Percentiles rank a stretch among this genome's conserved stretches.
These are phyloP conservation scores for Marisa cornuarietis DNA, from an alignment of 1,140 invertebrate genomes.

Conservation along the genomic window DNA sequence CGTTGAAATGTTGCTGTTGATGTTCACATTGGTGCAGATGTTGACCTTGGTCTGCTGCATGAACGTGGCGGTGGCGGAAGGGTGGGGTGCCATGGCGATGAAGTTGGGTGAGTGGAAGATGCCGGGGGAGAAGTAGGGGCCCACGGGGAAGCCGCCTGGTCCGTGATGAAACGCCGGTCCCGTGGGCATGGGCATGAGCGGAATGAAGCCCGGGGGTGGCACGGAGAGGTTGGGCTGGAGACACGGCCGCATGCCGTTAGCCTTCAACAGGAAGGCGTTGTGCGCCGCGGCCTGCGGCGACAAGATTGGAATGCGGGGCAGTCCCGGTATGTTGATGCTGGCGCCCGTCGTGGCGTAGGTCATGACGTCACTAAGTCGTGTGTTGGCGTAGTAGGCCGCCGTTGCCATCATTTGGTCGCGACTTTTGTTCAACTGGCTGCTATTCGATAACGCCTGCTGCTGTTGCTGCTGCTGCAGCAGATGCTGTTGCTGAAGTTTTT, in stretches of 20 bases:
- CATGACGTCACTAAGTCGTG: slow-evolving; percentile 22
- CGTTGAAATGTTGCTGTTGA: slow-evolving; percentile 22
- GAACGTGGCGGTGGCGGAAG: slow-evolving; percentile 6
- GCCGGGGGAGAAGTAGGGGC: slow-evolving; percentile 7
- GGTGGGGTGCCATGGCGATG: slow-evolving; percentile 23
- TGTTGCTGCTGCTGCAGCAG: slow-evolving; percentile 3
- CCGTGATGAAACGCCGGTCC: slow-evolving; percentile 20
- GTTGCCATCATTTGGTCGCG: slow-evolving; percentile 20
- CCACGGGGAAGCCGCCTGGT: slow-evolving; percentile 7
- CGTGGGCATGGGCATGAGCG: slow-evolving; percentile 19
- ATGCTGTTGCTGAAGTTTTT: background rate
- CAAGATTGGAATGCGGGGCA: slow-evolving; percentile 20
- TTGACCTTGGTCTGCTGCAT: slow-evolving; percentile 25
- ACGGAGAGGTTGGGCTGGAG: slow-evolving; percentile 25
- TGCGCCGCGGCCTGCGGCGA: slow-evolving; percentile 19
- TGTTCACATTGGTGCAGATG: slow-evolving; percentile 27
- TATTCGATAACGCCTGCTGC: background rate
- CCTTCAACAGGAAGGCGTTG: slow-evolving; percentile 24
- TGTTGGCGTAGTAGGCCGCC: slow-evolving; percentile 21
- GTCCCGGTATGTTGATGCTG: slow-evolving; percentile 23
- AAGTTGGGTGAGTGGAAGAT: slow-evolving; percentile 23
- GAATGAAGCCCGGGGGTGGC: slow-evolving; percentile 23
- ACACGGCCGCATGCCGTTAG: slow-evolving; percentile 21
- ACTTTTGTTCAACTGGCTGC: slow-evolving; percentile 6
- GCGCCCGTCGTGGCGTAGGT: slow-evolving; percentile 21